A percentile compares a stretch with the other conserved stretches of the same genome.
These are phyloP conservation scores for Sorex fumeus DNA, from an alignment of 2,113 vertebrate species.

Conservation along the genomic window DNA sequence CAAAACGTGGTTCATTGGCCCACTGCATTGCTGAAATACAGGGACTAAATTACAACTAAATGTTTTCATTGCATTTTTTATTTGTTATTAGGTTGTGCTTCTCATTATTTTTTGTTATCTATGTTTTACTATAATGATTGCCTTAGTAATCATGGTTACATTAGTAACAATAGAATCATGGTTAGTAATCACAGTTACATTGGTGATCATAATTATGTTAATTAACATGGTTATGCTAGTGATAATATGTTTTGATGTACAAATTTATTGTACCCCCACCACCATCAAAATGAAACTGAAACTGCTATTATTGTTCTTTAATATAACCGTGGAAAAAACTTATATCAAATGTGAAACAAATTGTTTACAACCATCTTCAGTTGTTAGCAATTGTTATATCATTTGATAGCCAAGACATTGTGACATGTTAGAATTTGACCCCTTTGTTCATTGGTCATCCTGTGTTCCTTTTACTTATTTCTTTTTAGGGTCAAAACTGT, in stretches of 20 bases:
- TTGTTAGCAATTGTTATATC: neutral
- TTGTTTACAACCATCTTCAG: neutral
- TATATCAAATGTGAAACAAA: slow-evolving; percentile 29
- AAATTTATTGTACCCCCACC: too few relatives aligned
- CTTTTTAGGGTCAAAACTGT: too few relatives aligned
- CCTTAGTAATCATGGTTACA: too few relatives aligned
- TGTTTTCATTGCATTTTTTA: too few relatives aligned
- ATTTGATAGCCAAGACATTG: neutral
- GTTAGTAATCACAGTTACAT: too few relatives aligned
- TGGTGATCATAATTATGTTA: too few relatives aligned
- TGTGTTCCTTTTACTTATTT: too few relatives aligned
- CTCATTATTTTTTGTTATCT: too few relatives aligned
- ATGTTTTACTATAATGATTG: too few relatives aligned
- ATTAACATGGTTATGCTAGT: too few relatives aligned
- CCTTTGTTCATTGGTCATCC: neutral
- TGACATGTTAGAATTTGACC: neutral
- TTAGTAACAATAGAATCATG: neutral
- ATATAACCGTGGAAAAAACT: neutral
- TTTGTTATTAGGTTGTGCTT: too few relatives aligned
- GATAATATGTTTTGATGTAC: neutral
- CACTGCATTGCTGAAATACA: slow-evolving; percentile 9
- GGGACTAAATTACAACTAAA: neutral
- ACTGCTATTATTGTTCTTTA: neutral
- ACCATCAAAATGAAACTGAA: too few relatives aligned
- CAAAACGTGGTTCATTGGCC: neutral